Conservation (phyloP, 2,797 vertebrate genomes). For the Neopelma chrysocephalum region DNA sequence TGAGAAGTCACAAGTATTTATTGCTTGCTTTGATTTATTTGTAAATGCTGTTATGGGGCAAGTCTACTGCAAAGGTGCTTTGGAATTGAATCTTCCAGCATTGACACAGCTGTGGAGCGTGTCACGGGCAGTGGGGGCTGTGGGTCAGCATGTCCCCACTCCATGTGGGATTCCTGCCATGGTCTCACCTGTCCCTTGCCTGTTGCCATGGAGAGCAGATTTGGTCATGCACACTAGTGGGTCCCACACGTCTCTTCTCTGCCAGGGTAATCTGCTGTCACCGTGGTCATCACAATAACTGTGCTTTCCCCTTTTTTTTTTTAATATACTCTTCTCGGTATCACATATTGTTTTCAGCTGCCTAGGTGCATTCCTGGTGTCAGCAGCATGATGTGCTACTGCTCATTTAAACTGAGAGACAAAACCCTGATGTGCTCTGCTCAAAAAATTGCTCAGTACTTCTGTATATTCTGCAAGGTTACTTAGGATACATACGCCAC, state of each 20-base stretch:
- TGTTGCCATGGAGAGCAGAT: constrained; percentile 76
- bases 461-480: not conserved
- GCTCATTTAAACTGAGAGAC: not conserved
- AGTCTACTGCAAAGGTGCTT: not conserved
- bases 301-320: not conserved
- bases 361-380: constrained; percentile 22
- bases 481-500: constrained; percentile 17
- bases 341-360: constrained; percentile 38
- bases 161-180: not conserved
- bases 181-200: not conserved
- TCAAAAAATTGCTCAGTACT: not conserved
- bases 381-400: not conserved
- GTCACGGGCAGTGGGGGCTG: not conserved
- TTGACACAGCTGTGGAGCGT: constrained; percentile 20
- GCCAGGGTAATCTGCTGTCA: constrained; percentile 64
- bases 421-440: not conserved
- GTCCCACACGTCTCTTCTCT: constrained; percentile 53
- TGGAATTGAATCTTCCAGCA: not conserved
- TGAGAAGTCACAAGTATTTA: not conserved
- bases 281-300: constrained; percentile 48
- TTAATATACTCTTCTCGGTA: constrained; percentile 16
- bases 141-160: not conserved
- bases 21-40: not conserved
- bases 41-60: not conserved
- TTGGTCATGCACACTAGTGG: constrained; percentile 67